Evolutionary conservation across 2,888 invertebrate genomes (phyloP).

Genomic region (Xanthia togata): DNA sequence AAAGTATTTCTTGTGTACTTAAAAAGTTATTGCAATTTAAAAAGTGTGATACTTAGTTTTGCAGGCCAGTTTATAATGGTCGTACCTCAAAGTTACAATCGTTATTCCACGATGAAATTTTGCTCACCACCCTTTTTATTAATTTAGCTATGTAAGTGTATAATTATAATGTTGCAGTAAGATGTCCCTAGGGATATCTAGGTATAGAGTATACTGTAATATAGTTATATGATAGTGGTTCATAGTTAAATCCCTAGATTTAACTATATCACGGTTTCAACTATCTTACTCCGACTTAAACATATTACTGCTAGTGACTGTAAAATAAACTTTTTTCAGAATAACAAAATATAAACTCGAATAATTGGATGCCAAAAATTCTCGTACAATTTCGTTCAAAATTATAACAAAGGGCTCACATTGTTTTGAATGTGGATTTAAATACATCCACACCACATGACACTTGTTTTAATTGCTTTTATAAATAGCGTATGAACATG

Average conservation of each 20-base stretch:
- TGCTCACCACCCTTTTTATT: not conserved
- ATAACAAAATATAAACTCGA: not conserved
- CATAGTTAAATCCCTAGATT: too few relatives aligned
- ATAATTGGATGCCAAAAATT: not conserved
- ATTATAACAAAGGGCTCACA: not conserved
- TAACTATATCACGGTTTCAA: too few relatives aligned
- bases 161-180: too few relatives aligned
- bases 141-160: not conserved
- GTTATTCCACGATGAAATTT: not conserved
- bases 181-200: too few relatives aligned
- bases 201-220: too few relatives aligned
- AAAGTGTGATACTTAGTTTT: too few relatives aligned
- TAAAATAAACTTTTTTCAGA: not conserved
- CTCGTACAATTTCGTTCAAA: not conserved
- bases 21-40: too few relatives aligned
- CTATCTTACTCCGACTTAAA: too few relatives aligned
- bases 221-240: too few relatives aligned
- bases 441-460: not conserved
- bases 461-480: not conserved
- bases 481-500: not conserved
- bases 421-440: not conserved
- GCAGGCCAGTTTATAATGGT: too few relatives aligned
- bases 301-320: not conserved
- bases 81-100: too few relatives aligned
- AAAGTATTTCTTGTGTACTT: too few relatives aligned